phyloP scores from a whole-genome alignment of 2,888 invertebrate species.

The Drosophila bunnanda region DNA sequence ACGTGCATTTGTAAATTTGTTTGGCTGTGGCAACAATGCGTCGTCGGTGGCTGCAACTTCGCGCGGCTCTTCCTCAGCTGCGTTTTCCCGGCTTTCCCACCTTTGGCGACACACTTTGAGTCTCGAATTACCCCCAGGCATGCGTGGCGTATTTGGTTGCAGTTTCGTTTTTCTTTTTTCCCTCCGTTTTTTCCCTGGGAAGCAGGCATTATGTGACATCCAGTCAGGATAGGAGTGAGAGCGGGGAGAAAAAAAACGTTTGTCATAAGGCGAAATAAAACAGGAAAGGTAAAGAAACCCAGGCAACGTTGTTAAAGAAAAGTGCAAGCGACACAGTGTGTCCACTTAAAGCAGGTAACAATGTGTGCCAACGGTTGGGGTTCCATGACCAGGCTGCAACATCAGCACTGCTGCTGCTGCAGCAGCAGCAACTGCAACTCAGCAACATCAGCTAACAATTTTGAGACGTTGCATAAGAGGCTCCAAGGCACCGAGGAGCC shows the following conservation, averaged over 20 bases:
- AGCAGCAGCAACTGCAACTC: conserved; percentile 6
- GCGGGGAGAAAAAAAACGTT: neutral
- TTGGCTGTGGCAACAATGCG: conserved; percentile 53
- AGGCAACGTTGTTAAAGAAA: conserved; percentile 48
- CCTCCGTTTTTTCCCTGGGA: conserved; percentile 17
- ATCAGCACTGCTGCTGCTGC: conserved; percentile 12
- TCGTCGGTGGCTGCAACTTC: conserved; percentile 43
- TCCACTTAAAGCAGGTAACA: conserved; percentile 61
- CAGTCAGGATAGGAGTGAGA: neutral
- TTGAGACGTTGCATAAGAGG: conserved; percentile 43
- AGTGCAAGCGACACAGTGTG: conserved; percentile 50
- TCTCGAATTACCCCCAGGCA: conserved; percentile 51
- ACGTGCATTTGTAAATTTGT: conserved; percentile 42
- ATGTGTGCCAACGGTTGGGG: conserved; percentile 40
- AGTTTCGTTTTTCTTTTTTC: conserved; percentile 8
- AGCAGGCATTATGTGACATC: conserved; percentile 49
- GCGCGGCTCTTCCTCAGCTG: conserved; percentile 23
- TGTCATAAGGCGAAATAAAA: conserved; percentile 42
- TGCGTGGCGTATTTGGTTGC: conserved; percentile 42
- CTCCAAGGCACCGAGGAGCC: conserved; percentile 23
- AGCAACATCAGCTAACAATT: conserved; percentile 31
- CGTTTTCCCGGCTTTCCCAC: conserved; percentile 21
- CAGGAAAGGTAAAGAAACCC: conserved; percentile 32
- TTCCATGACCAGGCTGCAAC: conserved; percentile 18
- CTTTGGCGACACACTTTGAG: conserved; percentile 50